Conservation (phyloP, 1,140 invertebrate species). For the Parasteatoda tepidariorum region DNA sequence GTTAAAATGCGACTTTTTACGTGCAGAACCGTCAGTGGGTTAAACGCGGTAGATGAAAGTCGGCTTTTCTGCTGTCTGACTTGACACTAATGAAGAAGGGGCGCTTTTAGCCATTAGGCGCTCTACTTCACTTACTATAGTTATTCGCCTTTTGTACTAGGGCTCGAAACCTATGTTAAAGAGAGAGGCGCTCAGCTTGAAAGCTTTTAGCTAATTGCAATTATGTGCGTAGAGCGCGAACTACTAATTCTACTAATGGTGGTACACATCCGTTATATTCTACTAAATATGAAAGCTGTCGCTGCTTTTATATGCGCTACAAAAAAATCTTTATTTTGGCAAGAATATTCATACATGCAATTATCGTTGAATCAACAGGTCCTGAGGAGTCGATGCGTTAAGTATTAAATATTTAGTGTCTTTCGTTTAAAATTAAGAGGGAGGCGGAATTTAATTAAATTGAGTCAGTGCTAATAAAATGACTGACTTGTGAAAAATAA, state of each 20-base stretch:
- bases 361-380: neutral
- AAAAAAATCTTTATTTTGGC: neutral
- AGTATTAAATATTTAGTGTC: no score
- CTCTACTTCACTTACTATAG: neutral
- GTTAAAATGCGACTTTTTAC: no score
- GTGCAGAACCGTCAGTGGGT: no score
- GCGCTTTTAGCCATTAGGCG: conserved; percentile 42
- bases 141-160: conserved; percentile 7
- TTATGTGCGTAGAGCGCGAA: conserved; percentile 29
- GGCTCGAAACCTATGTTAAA: conserved; percentile 41
- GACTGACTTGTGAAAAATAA: no score
- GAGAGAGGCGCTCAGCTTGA: conserved; percentile 4
- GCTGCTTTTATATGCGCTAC: neutral
- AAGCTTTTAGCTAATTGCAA: conserved; percentile 58
- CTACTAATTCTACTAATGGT: conserved; percentile 45
- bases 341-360: neutral
- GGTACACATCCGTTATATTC: neutral
- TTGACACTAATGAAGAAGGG: conserved; percentile 33
- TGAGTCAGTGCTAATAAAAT: no score
- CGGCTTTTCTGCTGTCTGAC: neutral
- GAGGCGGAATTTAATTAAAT: no score
- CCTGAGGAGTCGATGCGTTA: no score
- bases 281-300: neutral
- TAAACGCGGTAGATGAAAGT: neutral
- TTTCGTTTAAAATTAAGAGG: no score